A percentile compares a stretch with the other conserved stretches of the same genome.
phyloP scores from a whole-genome alignment of 1,140 invertebrate genomes.

The Bradysia coprophila region DNA sequence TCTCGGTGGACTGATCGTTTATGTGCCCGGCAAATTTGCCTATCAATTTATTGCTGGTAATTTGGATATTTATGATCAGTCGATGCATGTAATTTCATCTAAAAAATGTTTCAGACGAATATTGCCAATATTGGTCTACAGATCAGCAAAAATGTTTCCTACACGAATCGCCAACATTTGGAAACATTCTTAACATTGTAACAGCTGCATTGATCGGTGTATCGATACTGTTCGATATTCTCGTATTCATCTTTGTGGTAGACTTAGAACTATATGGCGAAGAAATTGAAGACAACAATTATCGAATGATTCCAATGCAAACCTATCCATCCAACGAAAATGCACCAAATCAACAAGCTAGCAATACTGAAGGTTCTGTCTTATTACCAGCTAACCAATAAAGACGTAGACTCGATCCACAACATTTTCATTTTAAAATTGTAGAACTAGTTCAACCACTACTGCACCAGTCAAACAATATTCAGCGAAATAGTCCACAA shows the following conservation, averaged over 20 bases:
- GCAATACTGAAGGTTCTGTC: no score
- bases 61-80: not conserved
- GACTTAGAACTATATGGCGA: constrained; percentile 19
- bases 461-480: no score
- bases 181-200: constrained; percentile 19
- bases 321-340: not conserved
- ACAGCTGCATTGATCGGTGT: constrained; percentile 15
- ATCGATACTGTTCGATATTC: constrained; percentile 17
- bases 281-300: constrained; percentile 3
- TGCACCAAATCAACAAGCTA: no score
- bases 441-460: no score
- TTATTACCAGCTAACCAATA: no score
- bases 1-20: constrained; percentile 28
- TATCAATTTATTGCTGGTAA: constrained; percentile 30
- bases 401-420: no score
- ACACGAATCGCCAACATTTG: constrained; percentile 18
- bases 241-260: constrained; percentile 16
- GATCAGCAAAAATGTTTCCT: constrained; percentile 15
- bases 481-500: no score
- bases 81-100: not conserved
- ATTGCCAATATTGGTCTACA: constrained; percentile 21
- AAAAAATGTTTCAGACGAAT: constrained; percentile 11
- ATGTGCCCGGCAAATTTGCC: constrained; percentile 31
- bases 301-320: not conserved
- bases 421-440: no score